These are phyloP conservation scores for Typhlomys cinereus DNA, from an alignment of 2,113 vertebrate species.

Conservation along the genomic window DNA sequence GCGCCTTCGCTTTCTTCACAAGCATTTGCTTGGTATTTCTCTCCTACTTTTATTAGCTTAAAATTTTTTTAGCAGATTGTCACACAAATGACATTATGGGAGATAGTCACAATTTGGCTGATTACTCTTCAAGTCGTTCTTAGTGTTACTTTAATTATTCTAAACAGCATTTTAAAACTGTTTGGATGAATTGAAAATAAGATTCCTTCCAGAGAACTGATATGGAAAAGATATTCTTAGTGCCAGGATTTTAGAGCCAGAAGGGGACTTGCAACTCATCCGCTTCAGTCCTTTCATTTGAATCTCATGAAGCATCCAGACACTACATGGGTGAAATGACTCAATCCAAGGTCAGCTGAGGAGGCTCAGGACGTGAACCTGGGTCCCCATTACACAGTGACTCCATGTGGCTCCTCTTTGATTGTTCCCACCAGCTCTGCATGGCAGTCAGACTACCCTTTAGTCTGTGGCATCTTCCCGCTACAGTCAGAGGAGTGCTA, in stretches of 20 bases:
- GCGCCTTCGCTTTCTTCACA: conserved; percentile 69
- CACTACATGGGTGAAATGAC: neutral
- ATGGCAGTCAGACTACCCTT: neutral
- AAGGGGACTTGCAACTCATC: conserved; percentile 35
- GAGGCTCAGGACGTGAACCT: neutral
- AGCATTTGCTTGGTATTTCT: conserved; percentile 53
- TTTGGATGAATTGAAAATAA: conserved; percentile 67
- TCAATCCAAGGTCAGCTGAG: neutral
- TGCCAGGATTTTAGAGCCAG: conserved; percentile 49
- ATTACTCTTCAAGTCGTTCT: conserved; percentile 66
- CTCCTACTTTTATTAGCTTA: conserved; percentile 77
- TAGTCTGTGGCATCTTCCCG: neutral
- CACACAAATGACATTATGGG: conserved; percentile 62
- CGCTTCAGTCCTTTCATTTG: neutral
- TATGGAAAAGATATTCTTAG: conserved; percentile 56
- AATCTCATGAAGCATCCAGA: neutral
- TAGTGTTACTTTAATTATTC: conserved; percentile 80
- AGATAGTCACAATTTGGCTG: conserved; percentile 69
- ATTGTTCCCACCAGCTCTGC: neutral
- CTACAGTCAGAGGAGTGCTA: neutral
- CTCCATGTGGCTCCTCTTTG: neutral
- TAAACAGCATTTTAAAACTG: conserved; percentile 75
- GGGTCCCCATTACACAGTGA: neutral
- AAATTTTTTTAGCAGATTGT: conserved; percentile 71
- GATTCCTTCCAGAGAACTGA: conserved; percentile 65